Evolutionary conservation across 2,888 invertebrate species (phyloP), one percentile per base, ranked within the genome.

Genomic region (Campopleginae sp.): DNA sequence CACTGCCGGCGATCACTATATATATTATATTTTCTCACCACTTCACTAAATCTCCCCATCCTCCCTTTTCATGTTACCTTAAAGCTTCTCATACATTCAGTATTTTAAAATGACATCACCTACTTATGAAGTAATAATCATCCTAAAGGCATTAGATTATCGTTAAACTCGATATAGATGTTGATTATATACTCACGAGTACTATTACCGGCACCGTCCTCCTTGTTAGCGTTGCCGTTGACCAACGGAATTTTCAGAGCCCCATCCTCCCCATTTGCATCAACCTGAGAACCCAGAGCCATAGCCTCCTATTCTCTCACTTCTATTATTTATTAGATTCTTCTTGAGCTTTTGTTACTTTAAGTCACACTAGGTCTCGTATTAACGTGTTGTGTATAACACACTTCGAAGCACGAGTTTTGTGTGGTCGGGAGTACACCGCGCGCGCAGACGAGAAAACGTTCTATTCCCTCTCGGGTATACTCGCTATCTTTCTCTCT

Each of bases 251-350:
- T 92, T 88, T 91, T 92, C 86, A 91, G 88, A 83, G 88, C 91
- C 86, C 92, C 92, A 87, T 92, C 92, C 88, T 93, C 93, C 82
- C 91, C 88, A 87, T 91, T 90, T 82, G 90, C 90, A 87, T 94
- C 94, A 84, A 94, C 92, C 88, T 94, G 93, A 85, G 94, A 92
- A 80, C 93, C 94, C 87, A 94, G 92, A 92, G 94, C 94, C 94
- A 94, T 94, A 86, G 86, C 82, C 82, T 85, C 58, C 12, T 51
- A 58, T 27, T 58, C 58, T 66, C 48, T 58, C 77, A 46, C 72
- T 17, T 66, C 44, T 80, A 14, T 66, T 85, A n/a, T 61, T 66
- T 54, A 6, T 27, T 44, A 78, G n/a, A n/a, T 65, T 17, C 38
- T 31, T 19, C 4, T 33, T 46, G 0, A 81, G 23, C 48, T 12